Percentiles rank a stretch among this genome's conserved stretches.
Evolutionary conservation across 2,888 invertebrate species (phyloP).

Genomic region (Erebia palarica): DNA sequence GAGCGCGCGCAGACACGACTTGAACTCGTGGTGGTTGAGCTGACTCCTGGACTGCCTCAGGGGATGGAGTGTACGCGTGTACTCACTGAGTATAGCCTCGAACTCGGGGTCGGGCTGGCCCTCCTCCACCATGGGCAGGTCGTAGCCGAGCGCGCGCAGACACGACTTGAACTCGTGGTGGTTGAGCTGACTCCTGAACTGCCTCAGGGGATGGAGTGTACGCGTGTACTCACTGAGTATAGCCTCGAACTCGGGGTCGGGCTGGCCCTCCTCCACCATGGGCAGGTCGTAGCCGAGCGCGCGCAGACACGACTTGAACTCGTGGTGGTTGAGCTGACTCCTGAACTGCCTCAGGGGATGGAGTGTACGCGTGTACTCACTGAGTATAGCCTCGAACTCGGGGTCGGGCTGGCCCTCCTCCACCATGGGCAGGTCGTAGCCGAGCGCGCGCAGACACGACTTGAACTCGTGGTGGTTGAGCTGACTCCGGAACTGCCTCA

Average conservation of each 20-base stretch:
- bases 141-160: slow-evolving; percentile 98
- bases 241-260: slow-evolving; percentile 99
- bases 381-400: slow-evolving; percentile 98
- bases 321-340: slow-evolving; percentile 99
- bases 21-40: slow-evolving; percentile 99
- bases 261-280: slow-evolving; percentile 99
- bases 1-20: slow-evolving; percentile 98
- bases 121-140: slow-evolving; percentile 99
- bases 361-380: slow-evolving; percentile 67
- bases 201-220: neutral
- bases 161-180: slow-evolving; percentile 99
- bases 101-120: slow-evolving; percentile 99
- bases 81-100: slow-evolving; percentile 94
- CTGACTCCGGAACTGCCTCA: too few relatives aligned
- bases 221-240: slow-evolving; percentile 87
- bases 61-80: neutral
- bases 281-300: slow-evolving; percentile 99
- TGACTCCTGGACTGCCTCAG: too few relatives aligned
- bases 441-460: slow-evolving; percentile 98
- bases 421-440: slow-evolving; percentile 99
- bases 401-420: slow-evolving; percentile 99
- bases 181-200: too few relatives aligned
- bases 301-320: slow-evolving; percentile 99
- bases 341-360: too few relatives aligned
- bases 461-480: slow-evolving; percentile 99